Evolutionary conservation across 1,140 invertebrate species (phyloP), one percentile per base, ranked within the genome.

Genomic region (Cydia pomonella): DNA sequence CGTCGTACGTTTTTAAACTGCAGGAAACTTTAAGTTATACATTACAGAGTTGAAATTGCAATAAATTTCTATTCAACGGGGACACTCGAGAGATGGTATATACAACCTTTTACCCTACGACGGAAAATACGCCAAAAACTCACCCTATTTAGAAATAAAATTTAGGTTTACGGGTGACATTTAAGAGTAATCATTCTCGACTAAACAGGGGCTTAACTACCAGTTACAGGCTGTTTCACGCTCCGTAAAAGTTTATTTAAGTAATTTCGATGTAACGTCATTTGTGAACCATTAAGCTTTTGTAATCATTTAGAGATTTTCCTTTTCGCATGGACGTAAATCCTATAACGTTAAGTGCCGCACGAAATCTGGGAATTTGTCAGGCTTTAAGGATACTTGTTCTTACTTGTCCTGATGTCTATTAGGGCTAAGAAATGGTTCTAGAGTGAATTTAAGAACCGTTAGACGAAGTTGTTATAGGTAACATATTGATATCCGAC

Each of bases 201-300:
- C 63, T 66, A 69, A 69, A 69, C 29, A 69, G 27, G 13, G 25
- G 64, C 29, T 69, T 69, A 18, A 21, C 53, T 59, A 59, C 53
- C 53, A 59, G 29, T 69, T 69, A 41, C 64, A 69, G 18, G 64
- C n/a, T 69, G 18, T 69, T 69, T 69, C 29, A 69, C 64, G 64
- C 29, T 18, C 29, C 27, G 64, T 69, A 69, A 69, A 64, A 69
- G 64, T 38, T 69, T 69, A 69, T 33, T 38, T 2, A 18, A 69
- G 29, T 10, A 69, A 69, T 41, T 66, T 69, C 64, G 18, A 64
- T 33, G 16, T 69, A 69, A 69, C 29, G 29, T 38, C 64, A 69
- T 33, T 33, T 16, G 29, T 69, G 16, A 21, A 69, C 29, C 27
- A 29, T 69, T 69, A 69, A 69, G 16, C 29, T 33, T 44, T 69